Percentiles rank a stretch among this genome's conserved stretches.
These are phyloP conservation scores for Babyrousa celebensis DNA, from an alignment of 2,797 vertebrate species.

Conservation along the genomic window DNA sequence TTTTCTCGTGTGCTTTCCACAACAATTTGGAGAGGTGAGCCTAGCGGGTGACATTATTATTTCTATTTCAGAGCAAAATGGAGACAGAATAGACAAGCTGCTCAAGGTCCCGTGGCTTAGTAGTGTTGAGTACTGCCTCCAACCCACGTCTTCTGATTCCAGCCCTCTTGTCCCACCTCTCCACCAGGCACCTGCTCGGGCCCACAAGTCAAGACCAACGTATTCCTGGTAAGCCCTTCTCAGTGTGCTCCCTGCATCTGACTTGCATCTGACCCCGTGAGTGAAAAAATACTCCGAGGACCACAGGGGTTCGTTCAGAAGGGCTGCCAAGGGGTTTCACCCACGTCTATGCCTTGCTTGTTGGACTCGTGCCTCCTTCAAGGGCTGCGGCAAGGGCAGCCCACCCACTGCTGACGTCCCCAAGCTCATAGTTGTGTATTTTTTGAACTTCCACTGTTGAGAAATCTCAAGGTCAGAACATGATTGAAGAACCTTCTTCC, in stretches of 20 bases:
- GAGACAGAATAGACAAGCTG: neutral
- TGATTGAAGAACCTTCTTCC: conserved; percentile 92
- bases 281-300: neutral
- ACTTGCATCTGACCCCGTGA: neutral
- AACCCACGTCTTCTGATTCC: neutral
- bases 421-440: conserved; percentile 81
- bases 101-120: neutral
- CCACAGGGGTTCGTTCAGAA: accelerated
- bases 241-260: neutral
- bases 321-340: conserved; percentile 61
- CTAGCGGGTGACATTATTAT: neutral
- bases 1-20: neutral
- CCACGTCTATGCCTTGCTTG: conserved; percentile 1
- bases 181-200: neutral
- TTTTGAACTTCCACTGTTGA: conserved; percentile 88
- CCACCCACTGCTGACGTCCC: conserved; percentile 79
- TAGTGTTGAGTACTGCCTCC: neutral
- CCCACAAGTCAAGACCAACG: neutral
- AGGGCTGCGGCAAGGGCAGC: conserved; percentile 28
- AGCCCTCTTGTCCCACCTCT: neutral
- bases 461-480: conserved; percentile 93
- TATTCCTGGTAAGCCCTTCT: neutral
- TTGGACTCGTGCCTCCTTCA: conserved; percentile 58
- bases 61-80: conserved; percentile 7
- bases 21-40: neutral